Evolutionary conservation across 2,797 vertebrate species (phyloP).

Genomic region (Notolabrus celidotus): DNA sequence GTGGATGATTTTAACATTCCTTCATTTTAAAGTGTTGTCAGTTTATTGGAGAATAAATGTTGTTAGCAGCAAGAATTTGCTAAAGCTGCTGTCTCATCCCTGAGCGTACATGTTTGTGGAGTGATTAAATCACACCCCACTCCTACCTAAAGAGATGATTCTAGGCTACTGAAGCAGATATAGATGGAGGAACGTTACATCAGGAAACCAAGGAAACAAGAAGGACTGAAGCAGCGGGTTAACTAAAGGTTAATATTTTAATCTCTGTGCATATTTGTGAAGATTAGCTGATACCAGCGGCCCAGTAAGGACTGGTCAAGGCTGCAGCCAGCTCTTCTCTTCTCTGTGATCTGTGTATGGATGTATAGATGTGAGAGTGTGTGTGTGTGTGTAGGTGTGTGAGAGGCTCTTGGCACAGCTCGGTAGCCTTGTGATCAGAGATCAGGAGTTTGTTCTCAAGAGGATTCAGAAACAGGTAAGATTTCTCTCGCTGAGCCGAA

Average conservation of each 20-base stretch:
- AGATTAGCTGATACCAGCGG: conserved; percentile 72
- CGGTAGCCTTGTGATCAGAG: conserved; percentile 79
- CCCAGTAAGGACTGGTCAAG: conserved; percentile 28
- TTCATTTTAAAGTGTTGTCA: conserved; percentile 71
- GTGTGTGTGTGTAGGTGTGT: conserved; percentile 23
- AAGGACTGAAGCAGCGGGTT: conserved; percentile 19
- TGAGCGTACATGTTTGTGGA: conserved; percentile 47
- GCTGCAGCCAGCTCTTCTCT: conserved; percentile 27
- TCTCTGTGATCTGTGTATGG: conserved; percentile 35
- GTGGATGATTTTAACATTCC: conserved; percentile 51
- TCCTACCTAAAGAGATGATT: not conserved
- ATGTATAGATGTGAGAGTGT: conserved; percentile 36
- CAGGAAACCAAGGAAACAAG: conserved; percentile 15
- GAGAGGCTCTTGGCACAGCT: conserved; percentile 61
- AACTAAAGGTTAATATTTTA: conserved; percentile 59
- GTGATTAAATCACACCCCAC: conserved; percentile 28
- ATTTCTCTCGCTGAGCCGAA: conserved; percentile 1
- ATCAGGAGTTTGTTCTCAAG: conserved; percentile 69
- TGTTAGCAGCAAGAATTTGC: conserved; percentile 77
- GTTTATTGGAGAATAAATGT: conserved; percentile 74
- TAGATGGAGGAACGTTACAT: not conserved
- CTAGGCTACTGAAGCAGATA: not conserved
- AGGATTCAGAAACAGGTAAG: conserved; percentile 42
- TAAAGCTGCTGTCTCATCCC: conserved; percentile 49
- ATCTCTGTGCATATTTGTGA: conserved; percentile 72